phyloP scores from a whole-genome alignment of 2,797 vertebrate species.

The Intellagama lesueurii region DNA sequence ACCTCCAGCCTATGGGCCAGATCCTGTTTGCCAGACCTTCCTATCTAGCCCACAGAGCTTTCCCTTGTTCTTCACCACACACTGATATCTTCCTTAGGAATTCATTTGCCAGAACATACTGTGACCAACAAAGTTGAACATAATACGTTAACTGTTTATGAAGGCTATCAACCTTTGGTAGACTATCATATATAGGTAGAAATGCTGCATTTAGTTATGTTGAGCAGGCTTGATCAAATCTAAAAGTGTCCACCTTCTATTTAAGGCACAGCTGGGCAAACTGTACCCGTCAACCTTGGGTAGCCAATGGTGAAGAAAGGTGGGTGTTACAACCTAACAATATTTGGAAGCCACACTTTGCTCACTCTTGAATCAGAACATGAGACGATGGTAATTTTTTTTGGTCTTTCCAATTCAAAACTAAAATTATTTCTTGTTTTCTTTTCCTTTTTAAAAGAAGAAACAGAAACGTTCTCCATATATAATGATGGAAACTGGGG shows the following conservation, averaged over 20 bases:
- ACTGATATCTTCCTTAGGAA: too few relatives aligned
- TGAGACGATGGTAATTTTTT: background rate
- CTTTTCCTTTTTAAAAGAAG: constrained; percentile 42
- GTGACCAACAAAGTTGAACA: too few relatives aligned
- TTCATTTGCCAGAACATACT: too few relatives aligned
- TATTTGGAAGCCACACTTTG: too few relatives aligned
- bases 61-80: background rate
- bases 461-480: constrained; percentile 21
- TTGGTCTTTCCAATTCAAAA: background rate
- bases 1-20: background rate
- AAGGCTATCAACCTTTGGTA: too few relatives aligned
- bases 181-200: background rate
- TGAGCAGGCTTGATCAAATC: background rate
- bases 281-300: too few relatives aligned
- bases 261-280: too few relatives aligned
- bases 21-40: background rate
- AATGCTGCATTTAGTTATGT: background rate
- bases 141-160: too few relatives aligned
- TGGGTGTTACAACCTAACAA: too few relatives aligned
- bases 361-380: background rate
- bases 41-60: background rate
- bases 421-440: background rate
- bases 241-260: background rate
- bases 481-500: constrained; percentile 28
- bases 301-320: too few relatives aligned